These are phyloP conservation scores for Burhinus bistriatus DNA, from an alignment of 2,113 vertebrate genomes.

Conservation along the genomic window DNA sequence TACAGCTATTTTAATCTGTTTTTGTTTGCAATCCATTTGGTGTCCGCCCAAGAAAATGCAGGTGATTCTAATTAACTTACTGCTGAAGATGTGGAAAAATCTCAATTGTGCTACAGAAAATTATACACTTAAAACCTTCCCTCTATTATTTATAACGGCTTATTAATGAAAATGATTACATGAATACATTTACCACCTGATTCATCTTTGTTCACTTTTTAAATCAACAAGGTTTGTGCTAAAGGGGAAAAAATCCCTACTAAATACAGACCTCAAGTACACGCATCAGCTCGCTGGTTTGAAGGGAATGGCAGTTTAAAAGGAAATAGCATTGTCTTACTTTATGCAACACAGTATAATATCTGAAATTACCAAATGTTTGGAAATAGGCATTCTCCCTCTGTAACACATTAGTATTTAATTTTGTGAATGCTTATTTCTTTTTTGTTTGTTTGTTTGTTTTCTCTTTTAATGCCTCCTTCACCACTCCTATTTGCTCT, in stretches of 20 bases:
- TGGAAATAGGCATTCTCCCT: conserved; percentile 38
- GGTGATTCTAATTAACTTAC: conserved; percentile 90
- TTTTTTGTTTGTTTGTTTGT: conserved; percentile 57
- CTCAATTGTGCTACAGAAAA: conserved; percentile 67
- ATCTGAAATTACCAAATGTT: conserved; percentile 63
- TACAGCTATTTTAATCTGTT: conserved; percentile 80
- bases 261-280: conserved; percentile 52
- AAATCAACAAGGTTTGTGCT: conserved; percentile 62
- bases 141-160: conserved; percentile 74
- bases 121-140: conserved; percentile 72
- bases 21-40: conserved; percentile 84
- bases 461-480: conserved; percentile 44
- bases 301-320: conserved; percentile 65
- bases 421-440: conserved; percentile 44
- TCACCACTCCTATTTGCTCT: conserved; percentile 32
- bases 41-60: conserved; percentile 83
- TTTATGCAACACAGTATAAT: conserved; percentile 55
- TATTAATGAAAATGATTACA: conserved; percentile 77
- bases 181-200: conserved; percentile 73
- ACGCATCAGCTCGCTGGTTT: conserved; percentile 50
- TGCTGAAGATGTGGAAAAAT: conserved; percentile 76
- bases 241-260: conserved; percentile 57
- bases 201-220: conserved; percentile 68
- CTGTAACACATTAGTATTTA: not conserved
- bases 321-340: conserved; percentile 54